Percentiles rank a stretch among this genome's conserved stretches.
Evolutionary conservation across 2,113 vertebrate species (phyloP).

Genomic region (Nettapus auritus): DNA sequence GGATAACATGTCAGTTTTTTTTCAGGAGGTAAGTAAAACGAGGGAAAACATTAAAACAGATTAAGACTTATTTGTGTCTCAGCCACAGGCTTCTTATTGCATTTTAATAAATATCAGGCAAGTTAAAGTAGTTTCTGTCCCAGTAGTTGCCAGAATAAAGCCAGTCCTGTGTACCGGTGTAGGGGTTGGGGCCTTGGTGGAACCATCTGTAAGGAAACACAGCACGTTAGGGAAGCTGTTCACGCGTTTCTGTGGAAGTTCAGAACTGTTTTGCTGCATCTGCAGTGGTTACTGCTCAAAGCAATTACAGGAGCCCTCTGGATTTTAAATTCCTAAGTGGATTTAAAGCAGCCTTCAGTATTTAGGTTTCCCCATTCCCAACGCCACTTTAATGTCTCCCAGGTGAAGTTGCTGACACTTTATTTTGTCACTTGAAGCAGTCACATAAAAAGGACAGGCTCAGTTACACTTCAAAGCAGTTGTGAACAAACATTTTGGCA

Average conservation of each 20-base stretch:
- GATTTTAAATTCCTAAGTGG: background rate
- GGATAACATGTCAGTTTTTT: conserved; percentile 39
- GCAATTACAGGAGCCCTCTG: background rate
- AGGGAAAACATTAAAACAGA: conserved; percentile 68
- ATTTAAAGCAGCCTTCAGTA: background rate
- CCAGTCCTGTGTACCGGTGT: conserved; percentile 95
- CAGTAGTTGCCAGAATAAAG: conserved; percentile 94
- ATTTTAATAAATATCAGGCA: conserved; percentile 95
- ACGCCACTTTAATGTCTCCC: rapidly evolving
- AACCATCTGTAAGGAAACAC: conserved; percentile 90
- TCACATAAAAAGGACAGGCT: background rate
- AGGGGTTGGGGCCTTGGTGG: conserved; percentile 90
- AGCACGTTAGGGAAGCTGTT: background rate
- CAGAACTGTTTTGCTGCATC: conserved; percentile 60
- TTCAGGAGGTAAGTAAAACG: conserved; percentile 73
- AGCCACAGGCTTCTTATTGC: conserved; percentile 55
- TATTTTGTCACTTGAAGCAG: background rate
- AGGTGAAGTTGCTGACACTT: background rate
- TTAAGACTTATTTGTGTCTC: conserved; percentile 77
- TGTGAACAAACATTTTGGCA: conserved; percentile 34
- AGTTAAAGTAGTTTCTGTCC: conserved; percentile 91
- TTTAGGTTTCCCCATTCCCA: background rate
- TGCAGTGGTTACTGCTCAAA: background rate
- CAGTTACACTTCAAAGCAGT: conserved; percentile 58
- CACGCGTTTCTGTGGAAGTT: background rate